phyloP scores from a whole-genome alignment of 2,113 vertebrate genomes.

The Psilopsiagon aymara region DNA sequence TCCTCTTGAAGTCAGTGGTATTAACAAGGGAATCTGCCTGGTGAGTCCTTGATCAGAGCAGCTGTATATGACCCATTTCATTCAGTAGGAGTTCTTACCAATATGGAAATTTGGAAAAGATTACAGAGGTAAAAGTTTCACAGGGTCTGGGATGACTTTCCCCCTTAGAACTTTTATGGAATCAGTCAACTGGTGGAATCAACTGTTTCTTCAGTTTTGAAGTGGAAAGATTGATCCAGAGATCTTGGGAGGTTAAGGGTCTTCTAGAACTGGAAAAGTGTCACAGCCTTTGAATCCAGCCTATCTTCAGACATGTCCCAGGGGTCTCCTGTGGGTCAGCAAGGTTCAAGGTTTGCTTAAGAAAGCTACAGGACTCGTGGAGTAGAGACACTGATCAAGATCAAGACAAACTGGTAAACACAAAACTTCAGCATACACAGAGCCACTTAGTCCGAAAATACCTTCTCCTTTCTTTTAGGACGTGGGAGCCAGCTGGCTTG shows the following conservation, averaged over 20 bases:
- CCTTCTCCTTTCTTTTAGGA: not conserved
- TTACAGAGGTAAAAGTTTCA: not conserved
- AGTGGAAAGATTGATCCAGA: not conserved
- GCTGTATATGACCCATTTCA: not conserved
- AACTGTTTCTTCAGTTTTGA: not conserved
- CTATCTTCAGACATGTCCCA: not conserved
- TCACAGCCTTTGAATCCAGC: not conserved
- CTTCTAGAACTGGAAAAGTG: not conserved
- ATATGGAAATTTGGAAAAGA: not conserved
- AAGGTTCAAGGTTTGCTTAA: not conserved
- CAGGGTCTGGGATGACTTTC: not conserved
- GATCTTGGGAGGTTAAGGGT: not conserved
- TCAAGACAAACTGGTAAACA: not conserved
- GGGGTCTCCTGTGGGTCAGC: not conserved
- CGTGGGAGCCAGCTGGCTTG: not conserved
- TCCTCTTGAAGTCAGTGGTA: not conserved
- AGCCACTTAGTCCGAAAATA: not conserved
- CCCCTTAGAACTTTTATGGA: not conserved
- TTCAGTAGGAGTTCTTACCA: not conserved
- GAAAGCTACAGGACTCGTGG: not conserved
- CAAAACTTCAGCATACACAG: not conserved
- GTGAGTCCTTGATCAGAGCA: not conserved
- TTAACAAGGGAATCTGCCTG: not conserved
- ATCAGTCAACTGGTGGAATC: not conserved
- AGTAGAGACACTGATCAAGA: not conserved